Conservation (phyloP, 2,113 vertebrate species). For the Mesembrinibis cayennensis region DNA sequence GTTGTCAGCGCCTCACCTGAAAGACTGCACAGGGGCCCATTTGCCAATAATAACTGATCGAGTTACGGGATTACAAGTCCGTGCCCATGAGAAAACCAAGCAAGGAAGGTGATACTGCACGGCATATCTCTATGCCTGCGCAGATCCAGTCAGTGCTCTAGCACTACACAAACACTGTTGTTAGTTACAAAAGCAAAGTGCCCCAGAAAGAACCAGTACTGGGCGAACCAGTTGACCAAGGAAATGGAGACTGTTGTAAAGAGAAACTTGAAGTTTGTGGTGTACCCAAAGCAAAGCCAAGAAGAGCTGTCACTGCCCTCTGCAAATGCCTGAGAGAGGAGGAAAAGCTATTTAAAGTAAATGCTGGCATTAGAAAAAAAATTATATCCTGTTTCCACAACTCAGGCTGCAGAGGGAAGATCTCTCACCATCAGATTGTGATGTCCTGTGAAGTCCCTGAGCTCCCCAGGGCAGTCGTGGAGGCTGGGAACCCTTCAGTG, state of each 20-base stretch:
- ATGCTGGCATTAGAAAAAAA: neutral
- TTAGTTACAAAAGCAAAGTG: neutral
- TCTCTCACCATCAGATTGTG: neutral
- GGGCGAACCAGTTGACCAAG: neutral
- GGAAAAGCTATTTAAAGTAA: neutral
- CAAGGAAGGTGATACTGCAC: neutral
- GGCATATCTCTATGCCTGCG: accelerated
- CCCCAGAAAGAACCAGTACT: neutral
- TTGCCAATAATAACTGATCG: neutral
- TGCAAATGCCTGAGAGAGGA: neutral
- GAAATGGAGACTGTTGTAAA: neutral
- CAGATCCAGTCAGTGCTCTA: neutral
- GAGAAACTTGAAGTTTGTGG: neutral
- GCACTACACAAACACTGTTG: neutral
- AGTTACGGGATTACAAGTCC: neutral
- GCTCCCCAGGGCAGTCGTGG: accelerated
- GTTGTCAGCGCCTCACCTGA: neutral
- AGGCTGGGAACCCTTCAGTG: neutral
- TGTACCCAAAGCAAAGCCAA: neutral
- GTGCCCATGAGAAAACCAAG: neutral
- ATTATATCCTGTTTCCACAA: neutral
- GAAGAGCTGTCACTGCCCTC: neutral
- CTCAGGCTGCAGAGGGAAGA: neutral
- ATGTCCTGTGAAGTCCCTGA: neutral
- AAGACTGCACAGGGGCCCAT: neutral